phyloP scores from a whole-genome alignment of 2,113 vertebrate genomes.

The Calypte anna region DNA sequence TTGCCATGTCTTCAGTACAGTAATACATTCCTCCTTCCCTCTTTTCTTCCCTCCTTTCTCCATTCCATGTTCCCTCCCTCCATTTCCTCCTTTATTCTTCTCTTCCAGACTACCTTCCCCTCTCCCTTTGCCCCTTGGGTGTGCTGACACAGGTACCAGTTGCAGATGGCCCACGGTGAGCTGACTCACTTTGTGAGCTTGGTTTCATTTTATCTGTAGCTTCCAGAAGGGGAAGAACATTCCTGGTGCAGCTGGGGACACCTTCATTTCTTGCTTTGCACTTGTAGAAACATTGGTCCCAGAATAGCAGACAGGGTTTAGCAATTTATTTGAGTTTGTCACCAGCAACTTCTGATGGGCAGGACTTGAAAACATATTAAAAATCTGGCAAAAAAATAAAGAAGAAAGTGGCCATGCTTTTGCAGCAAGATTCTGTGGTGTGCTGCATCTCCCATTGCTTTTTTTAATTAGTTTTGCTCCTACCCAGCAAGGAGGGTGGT shows the following conservation, averaged over 20 bases:
- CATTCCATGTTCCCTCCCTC: too few relatives aligned
- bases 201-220: background rate
- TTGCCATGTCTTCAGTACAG: background rate
- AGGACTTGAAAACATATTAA: background rate
- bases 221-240: background rate
- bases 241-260: accelerated
- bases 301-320: background rate
- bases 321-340: background rate
- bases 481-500: background rate
- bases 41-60: too few relatives aligned
- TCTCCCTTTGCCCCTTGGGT: background rate
- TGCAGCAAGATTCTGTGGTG: background rate
- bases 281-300: background rate
- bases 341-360: background rate
- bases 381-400: background rate
- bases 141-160: background rate
- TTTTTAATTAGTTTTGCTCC: conserved; percentile 25
- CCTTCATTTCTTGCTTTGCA: background rate
- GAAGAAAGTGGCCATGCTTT: background rate
- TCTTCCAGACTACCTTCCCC: too few relatives aligned
- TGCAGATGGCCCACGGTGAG: background rate
- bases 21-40: background rate
- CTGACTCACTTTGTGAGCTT: background rate
- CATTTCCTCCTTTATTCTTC: accelerated
- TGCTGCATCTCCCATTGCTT: background rate